These are phyloP conservation scores for Ceuthmochares aereus DNA, from an alignment of 2,113 vertebrate genomes.

Conservation along the genomic window DNA sequence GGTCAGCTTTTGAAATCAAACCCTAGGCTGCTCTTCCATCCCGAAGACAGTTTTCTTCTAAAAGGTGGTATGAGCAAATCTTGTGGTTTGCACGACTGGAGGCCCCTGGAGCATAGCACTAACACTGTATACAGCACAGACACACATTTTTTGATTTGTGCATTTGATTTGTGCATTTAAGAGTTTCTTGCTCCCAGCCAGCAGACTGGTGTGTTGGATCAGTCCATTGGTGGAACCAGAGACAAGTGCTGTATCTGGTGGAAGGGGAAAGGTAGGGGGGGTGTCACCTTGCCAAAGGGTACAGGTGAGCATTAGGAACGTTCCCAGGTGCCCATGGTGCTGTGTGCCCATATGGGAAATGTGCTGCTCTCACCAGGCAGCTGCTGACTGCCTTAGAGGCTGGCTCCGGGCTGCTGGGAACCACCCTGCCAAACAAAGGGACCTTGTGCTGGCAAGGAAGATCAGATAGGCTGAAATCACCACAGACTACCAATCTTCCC, in stretches of 20 bases:
- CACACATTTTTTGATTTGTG: accelerated
- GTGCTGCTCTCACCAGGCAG: not conserved
- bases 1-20: not conserved
- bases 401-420: not conserved
- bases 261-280: not conserved
- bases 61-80: not conserved
- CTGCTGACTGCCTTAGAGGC: not conserved
- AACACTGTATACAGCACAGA: not conserved
- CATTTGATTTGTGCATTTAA: not conserved
- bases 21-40: not conserved
- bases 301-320: not conserved
- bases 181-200: not conserved
- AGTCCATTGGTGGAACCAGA: accelerated
- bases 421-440: not conserved
- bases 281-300: not conserved
- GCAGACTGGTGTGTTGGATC: not conserved
- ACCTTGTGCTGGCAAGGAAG: not conserved
- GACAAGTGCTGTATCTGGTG: not conserved
- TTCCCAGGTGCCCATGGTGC: not conserved
- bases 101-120: not conserved
- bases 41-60: not conserved
- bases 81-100: not conserved
- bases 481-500: not conserved
- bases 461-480: not conserved
- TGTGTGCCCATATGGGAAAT: not conserved